Evolutionary conservation across 2,113 vertebrate genomes (phyloP).

Genomic region (Notothenia rossii): DNA sequence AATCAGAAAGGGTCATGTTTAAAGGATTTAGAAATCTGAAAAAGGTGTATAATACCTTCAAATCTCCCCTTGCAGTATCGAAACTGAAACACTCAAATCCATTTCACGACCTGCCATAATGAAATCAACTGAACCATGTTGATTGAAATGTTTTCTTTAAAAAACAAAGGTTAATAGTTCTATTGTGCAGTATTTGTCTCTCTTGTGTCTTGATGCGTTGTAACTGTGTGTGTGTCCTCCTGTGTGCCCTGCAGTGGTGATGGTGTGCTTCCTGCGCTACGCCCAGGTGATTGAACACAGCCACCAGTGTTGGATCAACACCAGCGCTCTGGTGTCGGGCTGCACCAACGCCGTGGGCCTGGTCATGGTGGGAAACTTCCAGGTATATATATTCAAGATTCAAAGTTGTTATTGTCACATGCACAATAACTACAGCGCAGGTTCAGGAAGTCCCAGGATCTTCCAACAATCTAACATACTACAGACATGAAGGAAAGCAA

Average conservation of each 20-base stretch:
- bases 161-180: no score
- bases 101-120: neutral
- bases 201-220: no score
- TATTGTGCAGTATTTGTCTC: no score
- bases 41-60: no score
- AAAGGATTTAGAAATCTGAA: neutral
- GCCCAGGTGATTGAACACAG: slow-evolving; percentile 92
- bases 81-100: no score
- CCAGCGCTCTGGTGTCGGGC: slow-evolving; percentile 88
- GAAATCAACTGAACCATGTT: neutral
- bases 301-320: slow-evolving; percentile 91
- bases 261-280: slow-evolving; percentile 92
- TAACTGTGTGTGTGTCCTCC: neutral
- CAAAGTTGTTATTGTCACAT: no score
- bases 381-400: slow-evolving; percentile 78
- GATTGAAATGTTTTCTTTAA: no score
- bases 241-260: slow-evolving; percentile 84
- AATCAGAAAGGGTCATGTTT: neutral
- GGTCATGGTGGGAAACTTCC: slow-evolving; percentile 94
- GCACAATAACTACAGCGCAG: no score
- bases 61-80: no score
- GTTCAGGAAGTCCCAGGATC: no score
- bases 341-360: slow-evolving; percentile 91
- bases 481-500: no score
- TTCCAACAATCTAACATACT: no score